A percentile compares a stretch with the other conserved stretches of the same genome.
These are phyloP conservation scores for Thalassoma bifasciatum DNA, from an alignment of 2,113 vertebrate genomes.

Conservation along the genomic window DNA sequence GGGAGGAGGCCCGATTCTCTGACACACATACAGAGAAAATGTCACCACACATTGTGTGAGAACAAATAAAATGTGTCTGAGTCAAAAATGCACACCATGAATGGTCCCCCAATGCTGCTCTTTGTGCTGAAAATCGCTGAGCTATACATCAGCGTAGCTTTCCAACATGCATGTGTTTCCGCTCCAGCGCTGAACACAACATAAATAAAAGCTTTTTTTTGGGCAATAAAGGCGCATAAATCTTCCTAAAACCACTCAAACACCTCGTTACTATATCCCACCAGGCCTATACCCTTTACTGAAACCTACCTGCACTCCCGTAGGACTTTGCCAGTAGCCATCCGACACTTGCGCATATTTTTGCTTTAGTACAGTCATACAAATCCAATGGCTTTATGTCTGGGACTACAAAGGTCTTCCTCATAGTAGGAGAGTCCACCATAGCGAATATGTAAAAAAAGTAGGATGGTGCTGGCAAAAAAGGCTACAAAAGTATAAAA, in stretches of 20 bases:
- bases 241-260: not conserved
- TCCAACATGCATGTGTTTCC: constrained; percentile 47
- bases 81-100: constrained; percentile 48
- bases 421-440: constrained; percentile 88
- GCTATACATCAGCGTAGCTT: constrained; percentile 63
- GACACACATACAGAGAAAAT: constrained; percentile 46
- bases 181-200: constrained; percentile 34
- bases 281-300: constrained; percentile 25
- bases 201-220: constrained; percentile 25
- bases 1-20: constrained; percentile 59
- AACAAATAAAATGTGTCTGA: constrained; percentile 74
- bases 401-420: constrained; percentile 90
- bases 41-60: constrained; percentile 53
- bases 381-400: constrained; percentile 92
- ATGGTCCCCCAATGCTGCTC: constrained; percentile 62
- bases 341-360: constrained; percentile 90
- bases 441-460: constrained; percentile 79
- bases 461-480: constrained; percentile 34
- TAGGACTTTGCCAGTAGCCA: constrained; percentile 91
- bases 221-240: constrained; percentile 20
- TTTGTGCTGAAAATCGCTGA: constrained; percentile 84
- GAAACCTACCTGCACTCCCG: constrained; percentile 88
- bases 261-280: not conserved
- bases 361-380: constrained; percentile 89
- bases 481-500: constrained; percentile 32